Conservation (phyloP, 1,140 invertebrate genomes). For the Ditylenchus dipsaci region DNA sequence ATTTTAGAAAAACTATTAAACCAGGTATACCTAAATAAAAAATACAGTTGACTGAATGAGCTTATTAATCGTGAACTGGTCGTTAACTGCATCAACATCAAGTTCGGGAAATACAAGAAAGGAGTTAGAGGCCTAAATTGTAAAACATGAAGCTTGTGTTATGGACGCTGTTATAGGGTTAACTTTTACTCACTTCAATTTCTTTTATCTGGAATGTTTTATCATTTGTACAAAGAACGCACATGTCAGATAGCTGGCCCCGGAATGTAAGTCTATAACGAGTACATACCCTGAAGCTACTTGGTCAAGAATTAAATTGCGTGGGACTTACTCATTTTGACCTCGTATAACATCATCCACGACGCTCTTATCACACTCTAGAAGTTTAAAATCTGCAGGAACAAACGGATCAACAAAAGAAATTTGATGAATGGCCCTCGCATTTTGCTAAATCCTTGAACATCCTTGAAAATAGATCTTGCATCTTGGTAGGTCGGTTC, state of each 20-base stretch:
- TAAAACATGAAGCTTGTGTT: too few relatives aligned
- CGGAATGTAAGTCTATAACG: not conserved
- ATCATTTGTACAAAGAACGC: not conserved
- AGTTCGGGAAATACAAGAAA: not conserved
- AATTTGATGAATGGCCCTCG: not conserved
- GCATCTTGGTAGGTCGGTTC: not conserved
- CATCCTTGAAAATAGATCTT: not conserved
- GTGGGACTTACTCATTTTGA: not conserved
- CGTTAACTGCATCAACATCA: not conserved
- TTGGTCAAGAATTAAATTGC: not conserved
- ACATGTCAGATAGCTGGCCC: not conserved
- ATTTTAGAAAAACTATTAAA: too few relatives aligned
- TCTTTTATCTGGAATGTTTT: not conserved
- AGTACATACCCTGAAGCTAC: not conserved
- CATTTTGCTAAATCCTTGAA: not conserved
- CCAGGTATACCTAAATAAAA: not conserved
- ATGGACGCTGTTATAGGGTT: too few relatives aligned
- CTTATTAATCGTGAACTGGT: not conserved
- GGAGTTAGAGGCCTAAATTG: not conserved
- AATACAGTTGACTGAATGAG: not conserved
- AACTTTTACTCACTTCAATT: not conserved
- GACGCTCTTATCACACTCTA: not conserved
- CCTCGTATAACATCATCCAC: not conserved
- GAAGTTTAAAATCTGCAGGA: not conserved
- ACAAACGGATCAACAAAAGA: not conserved